phyloP scores from a whole-genome alignment of 2,888 invertebrate species.

The Pediacus dermestoides region DNA sequence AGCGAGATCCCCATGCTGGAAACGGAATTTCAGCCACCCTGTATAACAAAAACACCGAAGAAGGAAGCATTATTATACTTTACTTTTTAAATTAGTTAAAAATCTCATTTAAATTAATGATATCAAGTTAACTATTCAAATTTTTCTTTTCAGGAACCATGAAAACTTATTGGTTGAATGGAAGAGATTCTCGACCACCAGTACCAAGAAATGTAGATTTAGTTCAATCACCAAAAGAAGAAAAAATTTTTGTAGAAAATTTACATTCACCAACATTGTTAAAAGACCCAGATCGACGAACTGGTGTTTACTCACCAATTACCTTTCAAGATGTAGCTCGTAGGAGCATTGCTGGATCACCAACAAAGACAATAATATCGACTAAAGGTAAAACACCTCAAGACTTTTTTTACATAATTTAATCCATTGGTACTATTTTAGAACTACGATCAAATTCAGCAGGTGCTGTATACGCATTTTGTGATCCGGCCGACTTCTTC shows the following conservation, averaged over 20 bases:
- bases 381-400: conserved; percentile 41
- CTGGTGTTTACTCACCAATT: conserved; percentile 72
- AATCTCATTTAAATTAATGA: conserved; percentile 3
- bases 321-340: conserved; percentile 80
- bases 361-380: conserved; percentile 52
- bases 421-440: conserved; percentile 24
- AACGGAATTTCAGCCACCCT: no score
- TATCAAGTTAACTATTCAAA: no score
- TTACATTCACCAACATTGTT: not conserved
- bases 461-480: conserved; percentile 53
- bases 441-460: conserved; percentile 72
- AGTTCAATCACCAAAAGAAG: conserved; percentile 6
- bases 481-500: conserved; percentile 55
- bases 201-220: conserved; percentile 37
- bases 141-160: conserved; percentile 60
- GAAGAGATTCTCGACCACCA: conserved; percentile 64
- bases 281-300: conserved; percentile 59
- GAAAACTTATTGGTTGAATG: conserved; percentile 87
- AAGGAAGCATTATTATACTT: no score
- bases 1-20: no score
- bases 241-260: conserved; percentile 26
- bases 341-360: conserved; percentile 75
- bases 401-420: no score
- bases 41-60: no score
- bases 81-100: conserved; percentile 7